These are phyloP conservation scores for Melipona quadrifasciata DNA, from an alignment of 1,140 invertebrate genomes.

Conservation along the genomic window DNA sequence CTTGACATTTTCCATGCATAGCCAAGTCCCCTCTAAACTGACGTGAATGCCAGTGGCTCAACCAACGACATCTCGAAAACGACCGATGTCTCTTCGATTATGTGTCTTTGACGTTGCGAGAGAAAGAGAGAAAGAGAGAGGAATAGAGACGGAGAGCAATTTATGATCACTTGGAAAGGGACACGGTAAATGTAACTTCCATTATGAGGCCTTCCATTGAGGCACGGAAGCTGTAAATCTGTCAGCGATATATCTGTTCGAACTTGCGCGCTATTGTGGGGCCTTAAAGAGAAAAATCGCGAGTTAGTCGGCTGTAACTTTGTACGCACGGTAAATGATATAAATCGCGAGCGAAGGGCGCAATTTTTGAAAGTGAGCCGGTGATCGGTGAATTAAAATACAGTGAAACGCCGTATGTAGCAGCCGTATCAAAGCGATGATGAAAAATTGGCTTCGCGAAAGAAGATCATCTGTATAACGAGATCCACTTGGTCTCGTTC, in stretches of 20 bases:
- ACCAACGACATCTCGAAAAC: neutral
- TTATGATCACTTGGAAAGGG: neutral
- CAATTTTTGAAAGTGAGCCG: neutral
- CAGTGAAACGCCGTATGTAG: too few species aligned
- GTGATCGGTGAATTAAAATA: too few species aligned
- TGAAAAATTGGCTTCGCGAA: too few species aligned
- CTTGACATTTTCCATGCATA: slow-evolving; percentile 21
- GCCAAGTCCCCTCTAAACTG: neutral
- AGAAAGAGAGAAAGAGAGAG: too few species aligned
- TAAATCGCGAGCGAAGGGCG: neutral
- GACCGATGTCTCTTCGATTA: neutral
- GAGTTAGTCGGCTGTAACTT: neutral
- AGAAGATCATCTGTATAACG: too few species aligned
- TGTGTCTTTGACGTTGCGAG: neutral
- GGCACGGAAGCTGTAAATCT: neutral
- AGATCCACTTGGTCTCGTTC: too few species aligned
- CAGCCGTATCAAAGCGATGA: too few species aligned
- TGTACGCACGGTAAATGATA: neutral
- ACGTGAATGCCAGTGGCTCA: neutral
- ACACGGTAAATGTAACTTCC: neutral
- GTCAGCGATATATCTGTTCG: neutral
- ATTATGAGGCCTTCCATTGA: neutral
- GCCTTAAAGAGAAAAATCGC: neutral
- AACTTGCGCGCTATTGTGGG: neutral
- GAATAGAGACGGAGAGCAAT: neutral